Evolutionary conservation across 2,113 vertebrate species (phyloP).

Genomic region (Hydrolagus affinis): DNA sequence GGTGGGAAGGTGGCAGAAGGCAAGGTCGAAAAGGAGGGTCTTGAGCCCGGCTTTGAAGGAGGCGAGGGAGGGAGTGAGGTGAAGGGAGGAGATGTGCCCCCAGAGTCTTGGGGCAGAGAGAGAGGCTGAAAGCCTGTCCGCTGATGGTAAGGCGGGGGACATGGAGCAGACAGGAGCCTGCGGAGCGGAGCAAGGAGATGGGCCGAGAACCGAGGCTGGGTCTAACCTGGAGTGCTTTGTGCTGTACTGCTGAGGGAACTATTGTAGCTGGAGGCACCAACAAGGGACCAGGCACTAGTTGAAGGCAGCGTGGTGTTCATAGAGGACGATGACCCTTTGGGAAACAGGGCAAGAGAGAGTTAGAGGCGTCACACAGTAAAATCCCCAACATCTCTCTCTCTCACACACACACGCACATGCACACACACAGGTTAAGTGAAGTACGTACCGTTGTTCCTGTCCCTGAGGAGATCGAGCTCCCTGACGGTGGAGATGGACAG

Average conservation of each 20-base stretch:
- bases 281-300: slow-evolving; percentile 99
- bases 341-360: slow-evolving; percentile 10
- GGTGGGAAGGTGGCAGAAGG: too few species aligned
- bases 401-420: background rate
- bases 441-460: slow-evolving; percentile 89
- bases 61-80: too few species aligned
- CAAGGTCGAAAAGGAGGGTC: too few species aligned
- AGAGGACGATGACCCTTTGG: slow-evolving; percentile 96
- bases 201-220: too few species aligned
- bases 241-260: slow-evolving; percentile 99
- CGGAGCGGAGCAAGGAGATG: too few species aligned
- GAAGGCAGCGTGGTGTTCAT: slow-evolving; percentile 99
- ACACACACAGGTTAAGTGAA: background rate
- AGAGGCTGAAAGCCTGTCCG: too few species aligned
- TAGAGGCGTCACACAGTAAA: background rate
- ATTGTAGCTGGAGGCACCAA: slow-evolving; percentile 99
- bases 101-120: too few species aligned
- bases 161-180: too few species aligned
- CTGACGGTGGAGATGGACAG: slow-evolving; percentile 98
- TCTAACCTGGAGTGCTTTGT: slow-evolving; percentile 98
- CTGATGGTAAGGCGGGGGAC: too few species aligned
- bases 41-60: too few species aligned
- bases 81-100: too few species aligned
- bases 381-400: background rate
- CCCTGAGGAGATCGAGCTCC: slow-evolving; percentile 99